These are phyloP conservation scores for Hemibagrus wyckioides DNA, from an alignment of 2,113 vertebrate genomes.

Conservation along the genomic window DNA sequence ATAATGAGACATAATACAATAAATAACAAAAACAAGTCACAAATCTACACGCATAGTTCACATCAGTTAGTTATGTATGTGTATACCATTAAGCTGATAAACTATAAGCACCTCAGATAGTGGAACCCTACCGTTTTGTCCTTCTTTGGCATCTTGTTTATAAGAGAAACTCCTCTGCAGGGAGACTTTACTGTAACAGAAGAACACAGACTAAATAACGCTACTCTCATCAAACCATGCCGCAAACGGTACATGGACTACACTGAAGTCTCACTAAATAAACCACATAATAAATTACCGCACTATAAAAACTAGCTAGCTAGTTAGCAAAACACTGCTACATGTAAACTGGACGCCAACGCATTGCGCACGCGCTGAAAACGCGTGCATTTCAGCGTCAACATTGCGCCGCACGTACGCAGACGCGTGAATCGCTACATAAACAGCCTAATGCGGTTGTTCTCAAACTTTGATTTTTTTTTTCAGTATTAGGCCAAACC, in stretches of 20 bases:
- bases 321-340: neutral
- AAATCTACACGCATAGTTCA: neutral
- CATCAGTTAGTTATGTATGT: neutral
- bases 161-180: neutral
- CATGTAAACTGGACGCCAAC: neutral
- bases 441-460: neutral
- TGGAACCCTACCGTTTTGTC: slow-evolving; percentile 58
- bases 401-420: slow-evolving; percentile 10
- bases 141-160: slow-evolving; percentile 66
- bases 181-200: neutral
- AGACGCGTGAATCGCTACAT: neutral
- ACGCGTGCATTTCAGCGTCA: neutral
- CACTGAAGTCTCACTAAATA: neutral
- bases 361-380: slow-evolving; percentile 33
- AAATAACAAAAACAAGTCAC: neutral
- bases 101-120: neutral
- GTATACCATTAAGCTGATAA: neutral
- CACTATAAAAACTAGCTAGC: neutral
- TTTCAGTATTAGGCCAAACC: neutral
- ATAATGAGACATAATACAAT: neutral
- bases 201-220: neutral
- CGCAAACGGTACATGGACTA: neutral
- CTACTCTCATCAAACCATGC: neutral
- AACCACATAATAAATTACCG: neutral
- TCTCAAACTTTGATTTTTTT: neutral